These are phyloP conservation scores for Lasius fuliginosus DNA, from an alignment of 2,888 invertebrate species.

Conservation along the genomic window DNA sequence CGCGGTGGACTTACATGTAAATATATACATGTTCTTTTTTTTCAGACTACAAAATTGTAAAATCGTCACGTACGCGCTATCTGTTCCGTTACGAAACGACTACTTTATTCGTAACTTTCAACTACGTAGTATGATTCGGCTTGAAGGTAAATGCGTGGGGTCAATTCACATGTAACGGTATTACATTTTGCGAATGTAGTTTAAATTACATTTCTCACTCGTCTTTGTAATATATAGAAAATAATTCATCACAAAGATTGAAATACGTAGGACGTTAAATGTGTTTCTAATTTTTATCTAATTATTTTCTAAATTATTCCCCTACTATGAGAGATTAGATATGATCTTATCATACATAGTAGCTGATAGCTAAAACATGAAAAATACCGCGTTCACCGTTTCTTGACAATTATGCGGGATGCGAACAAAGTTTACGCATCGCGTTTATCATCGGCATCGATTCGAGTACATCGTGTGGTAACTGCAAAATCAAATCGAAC, in stretches of 20 bases:
- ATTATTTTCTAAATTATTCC: slow-evolving; percentile 17
- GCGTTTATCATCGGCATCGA: slow-evolving; percentile 46
- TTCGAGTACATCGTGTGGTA: background rate
- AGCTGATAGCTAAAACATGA: background rate
- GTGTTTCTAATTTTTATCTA: background rate
- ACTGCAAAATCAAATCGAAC: slow-evolving; percentile 63
- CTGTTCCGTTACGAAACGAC: slow-evolving; percentile 39
- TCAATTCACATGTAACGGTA: slow-evolving; percentile 39
- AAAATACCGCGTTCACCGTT: background rate
- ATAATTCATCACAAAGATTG: background rate
- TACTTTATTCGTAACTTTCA: slow-evolving; percentile 34
- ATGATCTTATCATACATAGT: background rate
- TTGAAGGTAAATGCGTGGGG: slow-evolving; percentile 17
- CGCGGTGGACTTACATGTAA: slow-evolving; percentile 35
- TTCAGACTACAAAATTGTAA: slow-evolving; percentile 23
- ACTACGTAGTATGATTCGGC: background rate
- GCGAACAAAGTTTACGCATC: slow-evolving; percentile 52
- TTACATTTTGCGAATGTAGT: slow-evolving; percentile 2
- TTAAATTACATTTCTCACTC: slow-evolving; percentile 26
- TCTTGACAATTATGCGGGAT: slow-evolving; percentile 23
- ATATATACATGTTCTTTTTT: background rate
- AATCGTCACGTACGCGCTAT: slow-evolving; percentile 19
- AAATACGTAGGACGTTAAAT: background rate
- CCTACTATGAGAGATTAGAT: background rate
- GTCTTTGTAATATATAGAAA: background rate